Conservation (phyloP, 2,797 vertebrate species). For the Acanthornis magna region DNA sequence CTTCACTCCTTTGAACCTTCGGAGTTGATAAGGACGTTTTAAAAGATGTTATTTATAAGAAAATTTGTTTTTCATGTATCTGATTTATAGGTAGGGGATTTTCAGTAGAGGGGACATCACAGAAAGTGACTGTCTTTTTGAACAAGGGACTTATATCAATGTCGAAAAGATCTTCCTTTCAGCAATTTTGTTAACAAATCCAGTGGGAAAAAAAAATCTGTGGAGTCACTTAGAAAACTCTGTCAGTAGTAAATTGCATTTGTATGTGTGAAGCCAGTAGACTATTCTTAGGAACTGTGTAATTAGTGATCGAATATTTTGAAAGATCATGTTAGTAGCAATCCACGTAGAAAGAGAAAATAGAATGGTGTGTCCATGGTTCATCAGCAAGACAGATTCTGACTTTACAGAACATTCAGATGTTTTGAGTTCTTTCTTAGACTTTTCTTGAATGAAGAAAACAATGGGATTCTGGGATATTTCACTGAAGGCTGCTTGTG, state of each 20-base stretch:
- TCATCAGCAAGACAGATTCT: neutral
- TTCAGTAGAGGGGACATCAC: neutral
- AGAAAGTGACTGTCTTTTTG: neutral
- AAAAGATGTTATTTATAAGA: neutral
- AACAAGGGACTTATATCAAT: neutral
- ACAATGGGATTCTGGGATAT: neutral
- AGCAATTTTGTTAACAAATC: neutral
- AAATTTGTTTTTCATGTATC: neutral
- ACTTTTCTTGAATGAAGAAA: neutral
- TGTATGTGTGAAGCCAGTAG: neutral
- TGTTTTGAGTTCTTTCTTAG: neutral
- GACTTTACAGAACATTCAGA: neutral
- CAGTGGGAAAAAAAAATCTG: neutral
- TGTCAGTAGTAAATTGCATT: neutral
- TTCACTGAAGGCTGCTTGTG: neutral
- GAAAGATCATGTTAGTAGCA: neutral
- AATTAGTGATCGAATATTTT: neutral
- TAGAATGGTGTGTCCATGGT: neutral
- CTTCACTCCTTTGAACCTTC: neutral
- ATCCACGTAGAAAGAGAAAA: neutral
- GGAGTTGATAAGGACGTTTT: neutral
- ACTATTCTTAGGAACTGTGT: neutral
- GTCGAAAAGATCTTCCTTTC: neutral
- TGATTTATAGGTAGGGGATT: neutral
- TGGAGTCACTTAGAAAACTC: neutral